Evolutionary conservation across 2,113 vertebrate species (phyloP).

Genomic region (Austrofundulus limnaeus): DNA sequence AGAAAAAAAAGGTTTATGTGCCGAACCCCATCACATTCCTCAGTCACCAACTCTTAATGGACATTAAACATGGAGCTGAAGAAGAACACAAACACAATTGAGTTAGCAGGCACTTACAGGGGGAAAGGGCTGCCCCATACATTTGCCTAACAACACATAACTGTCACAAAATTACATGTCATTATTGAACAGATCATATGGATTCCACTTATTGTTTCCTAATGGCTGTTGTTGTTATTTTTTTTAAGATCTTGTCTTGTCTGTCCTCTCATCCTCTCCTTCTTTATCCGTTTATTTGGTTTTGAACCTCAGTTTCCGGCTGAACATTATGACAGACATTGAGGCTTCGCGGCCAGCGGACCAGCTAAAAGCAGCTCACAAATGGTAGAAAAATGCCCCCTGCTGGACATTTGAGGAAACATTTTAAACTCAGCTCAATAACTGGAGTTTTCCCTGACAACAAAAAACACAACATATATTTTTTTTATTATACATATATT

Average conservation of each 20-base stretch:
- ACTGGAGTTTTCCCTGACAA: too few species aligned
- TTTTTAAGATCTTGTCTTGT: conserved; percentile 34
- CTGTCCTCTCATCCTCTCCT: conserved; percentile 20
- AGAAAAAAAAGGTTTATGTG: background rate
- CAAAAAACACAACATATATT: too few species aligned
- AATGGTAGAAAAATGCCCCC: conserved; percentile 57
- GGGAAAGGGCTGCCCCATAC: conserved; percentile 62
- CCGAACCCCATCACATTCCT: conserved; percentile 60
- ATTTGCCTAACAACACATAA: conserved; percentile 80
- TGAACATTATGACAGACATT: conserved; percentile 51
- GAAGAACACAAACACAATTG: conserved; percentile 73
- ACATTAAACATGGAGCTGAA: conserved; percentile 76
- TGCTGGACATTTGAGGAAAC: conserved; percentile 41
- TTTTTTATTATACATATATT: too few species aligned
- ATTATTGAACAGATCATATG: conserved; percentile 73
- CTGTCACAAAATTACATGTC: conserved; percentile 76
- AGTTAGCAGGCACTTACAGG: conserved; percentile 80
- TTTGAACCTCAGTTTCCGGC: conserved; percentile 64
- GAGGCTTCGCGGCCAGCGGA: conserved; percentile 23
- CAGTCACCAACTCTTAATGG: conserved; percentile 73
- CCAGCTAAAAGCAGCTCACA: background rate
- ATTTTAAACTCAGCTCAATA: background rate
- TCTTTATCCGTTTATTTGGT: conserved; percentile 61
- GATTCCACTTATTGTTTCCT: conserved; percentile 71
- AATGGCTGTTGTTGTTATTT: conserved; percentile 55